These are phyloP conservation scores for Protomyctophum bolini DNA, from an alignment of 2,113 vertebrate species.

Conservation along the genomic window DNA sequence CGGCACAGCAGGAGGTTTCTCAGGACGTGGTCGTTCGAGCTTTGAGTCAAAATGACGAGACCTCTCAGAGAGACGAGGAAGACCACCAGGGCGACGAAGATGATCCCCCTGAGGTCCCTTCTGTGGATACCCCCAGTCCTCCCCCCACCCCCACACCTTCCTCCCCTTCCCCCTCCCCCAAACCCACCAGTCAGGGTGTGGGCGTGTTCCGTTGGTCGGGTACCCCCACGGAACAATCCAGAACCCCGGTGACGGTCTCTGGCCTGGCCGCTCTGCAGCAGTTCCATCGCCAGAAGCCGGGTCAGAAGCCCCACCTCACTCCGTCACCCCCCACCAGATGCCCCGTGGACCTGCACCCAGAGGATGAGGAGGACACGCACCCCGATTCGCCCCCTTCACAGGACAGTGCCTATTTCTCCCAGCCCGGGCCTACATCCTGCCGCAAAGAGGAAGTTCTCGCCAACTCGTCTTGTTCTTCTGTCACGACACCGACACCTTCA, in stretches of 20 bases:
- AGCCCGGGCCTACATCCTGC: constrained; percentile 53
- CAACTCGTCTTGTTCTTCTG: neutral
- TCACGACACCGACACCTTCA: neutral
- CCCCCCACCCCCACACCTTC: constrained; percentile 13
- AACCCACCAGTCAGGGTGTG: no score
- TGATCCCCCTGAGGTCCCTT: constrained; percentile 18
- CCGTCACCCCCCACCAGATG: neutral
- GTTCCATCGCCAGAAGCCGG: constrained; percentile 72
- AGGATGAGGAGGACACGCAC: constrained; percentile 7
- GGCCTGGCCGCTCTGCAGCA: constrained; percentile 66
- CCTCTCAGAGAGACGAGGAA: neutral
- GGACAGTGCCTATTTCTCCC: constrained; percentile 79
- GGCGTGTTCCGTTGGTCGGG: no score
- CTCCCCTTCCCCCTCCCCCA: constrained; percentile 22
- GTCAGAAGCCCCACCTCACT: neutral
- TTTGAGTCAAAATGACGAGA: neutral
- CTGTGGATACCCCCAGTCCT: constrained; percentile 50
- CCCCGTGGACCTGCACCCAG: constrained; percentile 12
- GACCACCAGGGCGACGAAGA: neutral
- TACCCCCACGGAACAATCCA: constrained; percentile 1
- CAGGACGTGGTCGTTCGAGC: neutral
- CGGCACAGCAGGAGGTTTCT: constrained; percentile 6
- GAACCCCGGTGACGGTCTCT: constrained; percentile 26
- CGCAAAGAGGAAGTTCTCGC: constrained; percentile 26
- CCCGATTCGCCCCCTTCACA: constrained; percentile 56